Evolutionary conservation across 2,113 vertebrate genomes (phyloP).

Genomic region (Leiothrix lutea): DNA sequence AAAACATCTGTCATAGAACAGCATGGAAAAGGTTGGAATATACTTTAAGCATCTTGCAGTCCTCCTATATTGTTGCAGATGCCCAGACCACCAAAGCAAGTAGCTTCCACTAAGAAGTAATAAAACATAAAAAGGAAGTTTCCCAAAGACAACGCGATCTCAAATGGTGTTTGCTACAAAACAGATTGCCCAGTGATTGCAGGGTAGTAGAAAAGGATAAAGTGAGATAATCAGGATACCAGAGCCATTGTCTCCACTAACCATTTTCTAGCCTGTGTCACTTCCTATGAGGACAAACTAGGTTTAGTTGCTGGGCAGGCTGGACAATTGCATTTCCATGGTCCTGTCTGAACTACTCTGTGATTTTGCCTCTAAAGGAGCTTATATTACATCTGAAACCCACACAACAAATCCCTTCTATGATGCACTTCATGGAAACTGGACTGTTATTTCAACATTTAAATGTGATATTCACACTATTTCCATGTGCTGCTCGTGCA

Average conservation of each 20-base stretch:
- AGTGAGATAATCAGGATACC: background rate
- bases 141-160: background rate
- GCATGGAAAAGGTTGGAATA: background rate
- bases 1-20: background rate
- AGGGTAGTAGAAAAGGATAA: background rate
- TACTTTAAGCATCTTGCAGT: background rate
- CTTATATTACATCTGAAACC: background rate
- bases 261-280: background rate
- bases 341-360: background rate
- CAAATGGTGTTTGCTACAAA: background rate
- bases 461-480: background rate
- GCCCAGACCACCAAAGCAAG: background rate
- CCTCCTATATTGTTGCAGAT: background rate
- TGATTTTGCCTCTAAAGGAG: background rate
- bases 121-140: background rate
- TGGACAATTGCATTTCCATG: background rate
- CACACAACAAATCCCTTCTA: background rate
- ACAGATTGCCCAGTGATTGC: background rate
- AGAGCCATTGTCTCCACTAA: background rate
- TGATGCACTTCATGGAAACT: background rate
- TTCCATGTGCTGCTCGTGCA: rapidly evolving
- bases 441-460: background rate
- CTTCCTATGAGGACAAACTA: background rate
- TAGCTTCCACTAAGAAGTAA: background rate
- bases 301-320: background rate